phyloP scores from a whole-genome alignment of 1,140 invertebrate species.

The Mamestra configurata region DNA sequence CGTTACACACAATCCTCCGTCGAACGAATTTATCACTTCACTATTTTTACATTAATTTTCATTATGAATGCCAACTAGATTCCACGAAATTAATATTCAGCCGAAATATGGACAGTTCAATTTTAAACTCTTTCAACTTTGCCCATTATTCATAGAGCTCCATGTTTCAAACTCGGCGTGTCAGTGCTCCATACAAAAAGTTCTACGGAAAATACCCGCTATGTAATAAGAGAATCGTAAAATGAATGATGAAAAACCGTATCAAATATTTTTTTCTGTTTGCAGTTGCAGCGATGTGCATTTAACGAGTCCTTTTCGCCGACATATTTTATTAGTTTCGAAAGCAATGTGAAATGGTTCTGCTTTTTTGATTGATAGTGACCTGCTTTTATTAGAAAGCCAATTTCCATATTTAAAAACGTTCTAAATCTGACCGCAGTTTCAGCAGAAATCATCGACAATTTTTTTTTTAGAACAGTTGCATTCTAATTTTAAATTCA shows the following conservation, averaged over 20 bases:
- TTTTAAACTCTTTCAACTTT: slow-evolving; percentile 78
- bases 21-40: slow-evolving; percentile 11
- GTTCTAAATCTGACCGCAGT: too few species aligned
- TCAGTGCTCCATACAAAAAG: slow-evolving; percentile 68
- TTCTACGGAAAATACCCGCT: slow-evolving; percentile 53
- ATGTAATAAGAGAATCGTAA: slow-evolving; percentile 50
- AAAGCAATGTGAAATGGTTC: background rate
- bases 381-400: too few species aligned
- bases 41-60: slow-evolving; percentile 54
- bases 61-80: slow-evolving; percentile 66
- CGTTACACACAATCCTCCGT: background rate
- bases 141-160: slow-evolving; percentile 69
- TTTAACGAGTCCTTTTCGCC: background rate
- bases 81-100: slow-evolving; percentile 71
- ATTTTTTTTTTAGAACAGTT: too few species aligned
- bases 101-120: slow-evolving; percentile 71
- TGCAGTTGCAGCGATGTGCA: background rate
- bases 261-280: slow-evolving; percentile 25
- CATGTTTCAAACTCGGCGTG: slow-evolving; percentile 66
- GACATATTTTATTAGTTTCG: background rate
- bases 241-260: slow-evolving; percentile 45
- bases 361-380: background rate
- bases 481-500: too few species aligned
- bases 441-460: too few species aligned
- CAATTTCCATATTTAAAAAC: too few species aligned